Evolutionary conservation across 2,797 vertebrate species (phyloP).

Genomic region (Agapornis canus): DNA sequence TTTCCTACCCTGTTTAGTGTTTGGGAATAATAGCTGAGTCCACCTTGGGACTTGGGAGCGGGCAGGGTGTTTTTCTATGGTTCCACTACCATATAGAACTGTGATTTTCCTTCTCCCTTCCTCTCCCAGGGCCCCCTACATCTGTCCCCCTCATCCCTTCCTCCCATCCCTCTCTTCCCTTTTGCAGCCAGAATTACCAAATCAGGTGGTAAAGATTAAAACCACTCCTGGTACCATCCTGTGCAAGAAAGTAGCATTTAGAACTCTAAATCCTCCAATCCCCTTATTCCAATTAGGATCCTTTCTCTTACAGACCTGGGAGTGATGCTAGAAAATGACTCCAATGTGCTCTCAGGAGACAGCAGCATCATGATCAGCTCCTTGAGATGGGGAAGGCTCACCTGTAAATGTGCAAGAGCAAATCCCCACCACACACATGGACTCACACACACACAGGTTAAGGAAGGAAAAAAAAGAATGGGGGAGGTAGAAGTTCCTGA

Average conservation of each 20-base stretch:
- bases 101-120: background rate
- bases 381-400: background rate
- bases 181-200: background rate
- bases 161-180: background rate
- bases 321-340: background rate
- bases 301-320: background rate
- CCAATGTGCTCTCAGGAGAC: background rate
- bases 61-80: background rate
- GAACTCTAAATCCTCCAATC: constrained; percentile 55
- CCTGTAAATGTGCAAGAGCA: background rate
- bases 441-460: background rate
- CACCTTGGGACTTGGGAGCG: background rate
- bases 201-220: constrained; percentile 58
- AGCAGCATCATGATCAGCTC: background rate
- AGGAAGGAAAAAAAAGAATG: background rate
- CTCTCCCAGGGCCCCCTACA: background rate
- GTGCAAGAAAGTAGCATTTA: constrained; percentile 42
- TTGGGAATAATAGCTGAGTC: background rate
- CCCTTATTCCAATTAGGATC: constrained; percentile 39
- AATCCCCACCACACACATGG: background rate
- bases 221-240: background rate
- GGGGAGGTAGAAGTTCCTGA: constrained; percentile 44
- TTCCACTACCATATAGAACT: fast-evolving
- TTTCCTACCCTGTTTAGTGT: background rate
- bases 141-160: background rate